A percentile compares a stretch with the other conserved stretches of the same genome.
Conservation (phyloP, 2,888 invertebrate species). For the Dryadula phaetusa region DNA sequence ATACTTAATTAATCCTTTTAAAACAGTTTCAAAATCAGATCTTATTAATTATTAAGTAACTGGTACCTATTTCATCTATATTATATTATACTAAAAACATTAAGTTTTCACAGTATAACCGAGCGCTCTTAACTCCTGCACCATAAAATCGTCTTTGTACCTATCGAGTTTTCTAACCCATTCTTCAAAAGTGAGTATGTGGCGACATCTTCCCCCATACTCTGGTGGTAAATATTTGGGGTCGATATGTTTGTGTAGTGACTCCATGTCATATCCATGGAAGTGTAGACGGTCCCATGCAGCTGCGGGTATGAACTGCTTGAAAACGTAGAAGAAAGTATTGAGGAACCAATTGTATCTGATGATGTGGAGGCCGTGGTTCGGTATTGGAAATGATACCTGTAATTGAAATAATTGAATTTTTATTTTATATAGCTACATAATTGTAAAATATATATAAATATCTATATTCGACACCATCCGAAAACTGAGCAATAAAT, state of each 20-base stretch:
- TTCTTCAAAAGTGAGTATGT: constrained; percentile 85
- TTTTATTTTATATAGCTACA: no score
- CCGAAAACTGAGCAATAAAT: no score
- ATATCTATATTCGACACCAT: no score
- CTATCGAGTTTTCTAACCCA: constrained; percentile 83
- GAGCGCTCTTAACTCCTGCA: constrained; percentile 85
- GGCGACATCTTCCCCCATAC: constrained; percentile 78
- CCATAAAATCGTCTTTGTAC: constrained; percentile 80
- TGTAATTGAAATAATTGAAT: constrained; percentile 63
- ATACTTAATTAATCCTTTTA: no score
- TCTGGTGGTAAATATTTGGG: constrained; percentile 69
- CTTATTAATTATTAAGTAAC: no score
- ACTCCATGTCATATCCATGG: constrained; percentile 69
- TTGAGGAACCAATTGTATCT: constrained; percentile 92
- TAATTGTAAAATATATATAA: no score
- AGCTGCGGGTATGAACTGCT: constrained; percentile 87
- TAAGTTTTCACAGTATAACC: constrained; percentile 74
- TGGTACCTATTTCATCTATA: no score
- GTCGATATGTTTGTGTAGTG: constrained; percentile 69
- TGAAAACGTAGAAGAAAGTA: constrained; percentile 89
- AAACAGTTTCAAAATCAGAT: no score
- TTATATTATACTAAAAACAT: no score
- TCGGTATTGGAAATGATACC: constrained; percentile 89
- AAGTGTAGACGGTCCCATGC: constrained; percentile 84
- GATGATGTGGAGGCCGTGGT: constrained; percentile 89